These are phyloP conservation scores for Stegana nigrithorax DNA, from an alignment of 2,888 invertebrate species.

Conservation along the genomic window DNA sequence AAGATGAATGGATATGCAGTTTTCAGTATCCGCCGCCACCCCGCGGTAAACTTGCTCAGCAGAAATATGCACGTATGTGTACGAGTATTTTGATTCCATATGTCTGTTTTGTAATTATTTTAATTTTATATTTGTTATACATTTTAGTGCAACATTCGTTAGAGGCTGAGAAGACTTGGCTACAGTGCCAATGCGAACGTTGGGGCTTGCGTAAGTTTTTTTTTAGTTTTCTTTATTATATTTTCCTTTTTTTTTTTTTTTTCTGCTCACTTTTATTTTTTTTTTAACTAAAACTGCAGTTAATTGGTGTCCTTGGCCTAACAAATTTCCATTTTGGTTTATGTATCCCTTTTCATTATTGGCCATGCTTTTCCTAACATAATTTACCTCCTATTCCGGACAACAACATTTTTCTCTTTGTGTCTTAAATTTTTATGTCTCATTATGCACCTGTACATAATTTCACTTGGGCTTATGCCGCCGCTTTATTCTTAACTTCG, in stretches of 20 bases:
- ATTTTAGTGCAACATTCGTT: conserved; percentile 82
- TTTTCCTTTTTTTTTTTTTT: no score
- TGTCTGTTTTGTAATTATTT: not conserved
- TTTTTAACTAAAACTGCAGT: no score
- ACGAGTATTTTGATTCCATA: not conserved
- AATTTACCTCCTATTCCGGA: no score
- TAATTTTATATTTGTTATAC: not conserved
- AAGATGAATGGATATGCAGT: conserved; percentile 96
- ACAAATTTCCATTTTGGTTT: no score
- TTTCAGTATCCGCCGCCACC: conserved; percentile 88
- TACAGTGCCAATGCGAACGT: conserved; percentile 89
- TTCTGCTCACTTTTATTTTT: no score
- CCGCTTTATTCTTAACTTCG: no score
- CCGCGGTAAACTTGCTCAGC: conserved; percentile 74
- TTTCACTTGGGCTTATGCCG: no score
- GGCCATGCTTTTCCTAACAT: no score
- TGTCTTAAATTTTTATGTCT: not conserved
- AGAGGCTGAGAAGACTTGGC: conserved; percentile 90
- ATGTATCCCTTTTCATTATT: no score
- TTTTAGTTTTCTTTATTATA: not conserved
- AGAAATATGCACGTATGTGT: conserved; percentile 75
- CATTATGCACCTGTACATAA: no score
- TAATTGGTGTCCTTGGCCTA: no score
- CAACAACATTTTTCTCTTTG: not conserved
- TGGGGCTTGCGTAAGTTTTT: conserved; percentile 75